Conservation (phyloP, 2,797 vertebrate species). For the Chromis chromis region DNA sequence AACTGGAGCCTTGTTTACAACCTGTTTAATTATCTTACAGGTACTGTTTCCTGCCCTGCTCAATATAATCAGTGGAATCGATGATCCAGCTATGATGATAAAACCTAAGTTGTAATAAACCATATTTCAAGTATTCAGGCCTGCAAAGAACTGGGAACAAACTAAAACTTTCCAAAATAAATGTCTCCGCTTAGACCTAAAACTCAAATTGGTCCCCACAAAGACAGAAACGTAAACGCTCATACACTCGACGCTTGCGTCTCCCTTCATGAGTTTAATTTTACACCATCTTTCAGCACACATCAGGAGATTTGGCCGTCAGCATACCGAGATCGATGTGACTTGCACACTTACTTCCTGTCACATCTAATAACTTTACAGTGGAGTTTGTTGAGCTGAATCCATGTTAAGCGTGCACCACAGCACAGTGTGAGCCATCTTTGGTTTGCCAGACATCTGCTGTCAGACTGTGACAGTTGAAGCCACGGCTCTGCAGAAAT, state of each 20-base stretch:
- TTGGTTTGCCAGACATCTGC: constrained; percentile 33
- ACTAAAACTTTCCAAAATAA: background rate
- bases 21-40: background rate
- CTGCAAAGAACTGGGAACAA: background rate
- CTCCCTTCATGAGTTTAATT: constrained; percentile 33
- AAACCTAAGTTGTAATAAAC: background rate
- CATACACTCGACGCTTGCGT: background rate
- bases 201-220: constrained; percentile 1
- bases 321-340: constrained; percentile 34
- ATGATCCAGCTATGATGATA: background rate
- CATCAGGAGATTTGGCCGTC: constrained; percentile 4
- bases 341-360: constrained; percentile 53
- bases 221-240: constrained; percentile 1
- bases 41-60: background rate
- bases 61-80: constrained; percentile 5
- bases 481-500: constrained; percentile 17
- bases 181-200: background rate
- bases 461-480: constrained; percentile 31
- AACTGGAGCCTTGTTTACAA: constrained; percentile 6
- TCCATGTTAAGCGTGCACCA: constrained; percentile 42
- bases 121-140: too few relatives aligned
- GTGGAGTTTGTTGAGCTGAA: constrained; percentile 35
- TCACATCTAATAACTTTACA: constrained; percentile 50
- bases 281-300: constrained; percentile 29
- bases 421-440: constrained; percentile 21